These are phyloP conservation scores for Gorsachius goisagi DNA, from an alignment of 2,113 vertebrate genomes.

Conservation along the genomic window DNA sequence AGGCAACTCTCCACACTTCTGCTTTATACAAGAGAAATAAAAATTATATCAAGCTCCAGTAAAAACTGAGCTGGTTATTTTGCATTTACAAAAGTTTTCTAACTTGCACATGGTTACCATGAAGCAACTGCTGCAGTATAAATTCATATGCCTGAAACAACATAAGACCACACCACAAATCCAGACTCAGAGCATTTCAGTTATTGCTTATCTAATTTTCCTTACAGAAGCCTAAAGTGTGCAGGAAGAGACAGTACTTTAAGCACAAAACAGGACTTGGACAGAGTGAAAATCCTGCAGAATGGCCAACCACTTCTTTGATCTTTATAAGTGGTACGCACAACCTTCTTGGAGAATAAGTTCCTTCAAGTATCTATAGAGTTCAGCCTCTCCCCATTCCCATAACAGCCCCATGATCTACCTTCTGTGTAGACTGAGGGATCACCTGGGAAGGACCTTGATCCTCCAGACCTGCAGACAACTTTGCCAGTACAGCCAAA, in stretches of 20 bases:
- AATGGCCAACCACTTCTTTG: accelerated
- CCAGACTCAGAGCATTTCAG: background rate
- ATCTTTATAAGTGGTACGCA: accelerated
- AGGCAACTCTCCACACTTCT: background rate
- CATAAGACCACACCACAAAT: background rate
- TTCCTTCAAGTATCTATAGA: background rate
- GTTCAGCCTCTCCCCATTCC: background rate
- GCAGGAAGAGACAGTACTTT: background rate
- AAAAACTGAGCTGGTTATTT: background rate
- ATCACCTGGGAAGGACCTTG: background rate
- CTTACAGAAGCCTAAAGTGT: background rate
- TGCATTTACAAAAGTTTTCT: background rate
- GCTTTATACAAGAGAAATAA: background rate
- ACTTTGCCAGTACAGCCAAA: background rate
- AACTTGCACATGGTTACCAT: accelerated
- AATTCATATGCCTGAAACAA: background rate
- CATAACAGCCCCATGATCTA: accelerated
- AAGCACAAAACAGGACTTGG: background rate
- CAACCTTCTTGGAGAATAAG: background rate
- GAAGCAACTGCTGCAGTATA: accelerated
- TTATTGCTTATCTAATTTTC: background rate
- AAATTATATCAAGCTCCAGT: background rate
- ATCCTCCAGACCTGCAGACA: background rate
- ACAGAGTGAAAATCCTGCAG: background rate
- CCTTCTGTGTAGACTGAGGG: background rate